phyloP scores from a whole-genome alignment of 2,888 invertebrate species.

The Tipula lateralis region DNA sequence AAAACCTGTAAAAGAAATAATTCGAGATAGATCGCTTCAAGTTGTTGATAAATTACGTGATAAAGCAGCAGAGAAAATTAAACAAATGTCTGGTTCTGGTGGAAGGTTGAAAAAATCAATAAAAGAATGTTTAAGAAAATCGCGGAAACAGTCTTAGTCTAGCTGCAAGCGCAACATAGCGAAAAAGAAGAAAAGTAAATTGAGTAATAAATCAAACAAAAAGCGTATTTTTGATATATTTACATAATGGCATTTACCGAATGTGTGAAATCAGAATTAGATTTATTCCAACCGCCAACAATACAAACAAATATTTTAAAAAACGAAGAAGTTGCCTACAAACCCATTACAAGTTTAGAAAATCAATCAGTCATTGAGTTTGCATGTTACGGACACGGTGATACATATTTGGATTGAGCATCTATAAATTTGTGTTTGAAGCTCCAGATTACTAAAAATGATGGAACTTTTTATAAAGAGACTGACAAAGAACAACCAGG shows the following conservation, averaged over 20 bases:
- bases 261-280: neutral
- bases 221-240: neutral
- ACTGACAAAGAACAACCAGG: neutral
- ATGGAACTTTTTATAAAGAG: neutral
- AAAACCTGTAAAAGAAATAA: neutral
- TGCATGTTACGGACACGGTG: no score
- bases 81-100: neutral
- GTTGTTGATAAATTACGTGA: neutral
- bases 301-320: conserved; percentile 14
- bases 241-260: neutral
- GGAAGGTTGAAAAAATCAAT: neutral
- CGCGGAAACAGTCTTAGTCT: neutral
- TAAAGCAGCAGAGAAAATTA: neutral
- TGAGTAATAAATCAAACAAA: neutral
- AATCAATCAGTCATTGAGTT: no score
- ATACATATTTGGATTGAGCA: conserved; percentile 31
- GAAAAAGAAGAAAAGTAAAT: neutral
- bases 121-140: neutral
- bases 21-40: neutral
- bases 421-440: conserved; percentile 28
- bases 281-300: neutral
- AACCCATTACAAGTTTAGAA: no score
- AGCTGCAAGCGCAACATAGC: neutral
- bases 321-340: no score
- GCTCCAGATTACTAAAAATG: neutral